Evolutionary conservation across 2,797 vertebrate genomes (phyloP), one percentile per base, ranked within the genome.

Genomic region (Astyanax mexicanus): DNA sequence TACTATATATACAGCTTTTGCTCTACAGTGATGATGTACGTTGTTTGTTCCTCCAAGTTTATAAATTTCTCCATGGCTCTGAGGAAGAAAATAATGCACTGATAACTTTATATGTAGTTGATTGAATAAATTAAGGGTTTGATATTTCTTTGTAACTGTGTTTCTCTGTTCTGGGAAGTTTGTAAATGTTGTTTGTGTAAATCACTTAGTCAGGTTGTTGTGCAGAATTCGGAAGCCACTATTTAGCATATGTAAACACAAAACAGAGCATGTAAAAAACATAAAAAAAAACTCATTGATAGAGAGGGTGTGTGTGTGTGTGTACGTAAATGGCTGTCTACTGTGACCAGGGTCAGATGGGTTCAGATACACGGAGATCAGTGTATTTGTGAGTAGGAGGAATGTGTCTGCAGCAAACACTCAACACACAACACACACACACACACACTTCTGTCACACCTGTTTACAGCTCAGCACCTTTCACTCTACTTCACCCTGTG

Each of bases 181-280:
- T 35, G 13, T n/a, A 3, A 5, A 3, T 37, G 17, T 60, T 35
- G 35, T 12, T 40, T n/a, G 4, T 38, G 9, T 19, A 37, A 2
- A 29, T 15, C 40, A 12, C 13, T 25, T 19, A 38, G 38, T 55
- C 72, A 66, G n/a, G 10, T 44, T 52, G 27, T 37, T 44, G 40
- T 10, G 1, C 6, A 29, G n/a, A 23, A 25, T 49, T 4, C n/a
- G 8, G 25, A 29, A 7, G n/a, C 6, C 19, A 15, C 21, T 38
- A 23, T 57, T 44, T 23, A 3, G 12, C 45, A 17, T 74, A 35
- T 55, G 51, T 51, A 69, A 40, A 69, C 55, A 76, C n/a, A 27
- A 19, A 21, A n/a, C 45, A 44, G 10, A 0, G 3, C 1, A 15
- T 52, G 55, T 52, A n/a, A n/a, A n/a, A n/a, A n/a, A n/a, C n/a